These are phyloP conservation scores for Zophobas morio DNA, from an alignment of 1,140 invertebrate species.

Conservation along the genomic window DNA sequence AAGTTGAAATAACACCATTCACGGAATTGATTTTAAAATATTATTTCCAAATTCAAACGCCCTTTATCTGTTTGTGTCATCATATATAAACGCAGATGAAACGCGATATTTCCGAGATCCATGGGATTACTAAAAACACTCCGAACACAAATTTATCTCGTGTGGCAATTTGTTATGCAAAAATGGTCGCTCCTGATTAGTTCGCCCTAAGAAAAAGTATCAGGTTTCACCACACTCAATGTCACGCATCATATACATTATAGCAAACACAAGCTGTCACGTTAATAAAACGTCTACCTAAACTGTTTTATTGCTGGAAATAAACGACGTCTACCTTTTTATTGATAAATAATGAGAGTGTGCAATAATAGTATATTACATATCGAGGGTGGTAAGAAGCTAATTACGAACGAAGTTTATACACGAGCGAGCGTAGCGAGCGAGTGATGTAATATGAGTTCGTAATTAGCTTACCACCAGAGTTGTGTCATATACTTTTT, in stretches of 20 bases:
- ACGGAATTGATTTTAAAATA: too few relatives aligned
- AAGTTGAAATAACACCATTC: too few relatives aligned
- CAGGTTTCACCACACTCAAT: background rate
- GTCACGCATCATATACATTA: constrained; percentile 24
- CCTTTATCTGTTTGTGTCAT: constrained; percentile 37
- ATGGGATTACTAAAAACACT: constrained; percentile 16
- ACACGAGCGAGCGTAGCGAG: too few relatives aligned
- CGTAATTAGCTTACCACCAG: too few relatives aligned
- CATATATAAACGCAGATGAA: constrained; percentile 19
- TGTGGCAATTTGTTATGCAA: constrained; percentile 27
- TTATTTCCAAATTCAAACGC: background rate
- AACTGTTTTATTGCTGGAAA: constrained; percentile 18
- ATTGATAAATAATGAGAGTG: constrained; percentile 34
- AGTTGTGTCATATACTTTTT: too few relatives aligned
- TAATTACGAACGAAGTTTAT: too few relatives aligned
- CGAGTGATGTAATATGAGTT: too few relatives aligned
- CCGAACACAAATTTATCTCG: constrained; percentile 17
- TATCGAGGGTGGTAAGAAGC: too few relatives aligned
- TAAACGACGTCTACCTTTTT: constrained; percentile 30
- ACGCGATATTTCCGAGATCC: constrained; percentile 20
- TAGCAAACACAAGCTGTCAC: constrained; percentile 2
- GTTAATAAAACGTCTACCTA: constrained; percentile 16
- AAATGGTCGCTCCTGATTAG: constrained; percentile 9
- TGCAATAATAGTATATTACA: background rate
- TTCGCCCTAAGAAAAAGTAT: constrained; percentile 22